Evolutionary conservation across 2,888 invertebrate genomes (phyloP).

Genomic region (Hemistola chrysoprasaria): DNA sequence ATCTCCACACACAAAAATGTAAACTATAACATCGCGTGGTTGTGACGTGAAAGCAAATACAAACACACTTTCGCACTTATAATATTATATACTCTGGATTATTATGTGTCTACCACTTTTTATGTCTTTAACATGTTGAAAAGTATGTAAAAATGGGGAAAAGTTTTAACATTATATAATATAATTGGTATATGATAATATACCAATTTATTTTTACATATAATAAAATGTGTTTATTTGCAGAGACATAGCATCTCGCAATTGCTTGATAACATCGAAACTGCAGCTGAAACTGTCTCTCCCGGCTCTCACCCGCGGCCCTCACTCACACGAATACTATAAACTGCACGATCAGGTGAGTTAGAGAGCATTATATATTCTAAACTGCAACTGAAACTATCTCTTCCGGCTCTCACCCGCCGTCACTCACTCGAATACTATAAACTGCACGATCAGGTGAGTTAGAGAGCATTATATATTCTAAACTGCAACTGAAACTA

Average conservation of each 20-base stretch:
- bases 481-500: constrained; percentile 91
- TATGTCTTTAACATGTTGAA: no score
- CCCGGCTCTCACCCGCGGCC: constrained; percentile 90
- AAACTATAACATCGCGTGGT: no score
- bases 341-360: constrained; percentile 89
- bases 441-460: constrained; percentile 89
- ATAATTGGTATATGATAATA: no score
- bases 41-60: no score
- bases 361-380: constrained; percentile 89
- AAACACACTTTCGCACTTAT: no score
- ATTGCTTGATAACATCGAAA: constrained; percentile 92
- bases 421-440: constrained; percentile 95
- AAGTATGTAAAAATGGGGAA: no score
- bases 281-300: constrained; percentile 92
- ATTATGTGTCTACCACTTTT: no score
- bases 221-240: constrained; percentile 4
- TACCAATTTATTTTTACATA: no score
- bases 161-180: no score
- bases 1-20: no score
- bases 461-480: constrained; percentile 88
- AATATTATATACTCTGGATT: no score
- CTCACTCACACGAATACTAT: constrained; percentile 95
- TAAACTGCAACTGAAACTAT: constrained; percentile 91
- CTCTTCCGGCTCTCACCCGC: constrained; percentile 89
- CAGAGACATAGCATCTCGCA: constrained; percentile 94